phyloP scores from a whole-genome alignment of 2,113 vertebrate genomes.

The Phalacrocorax carbo region DNA sequence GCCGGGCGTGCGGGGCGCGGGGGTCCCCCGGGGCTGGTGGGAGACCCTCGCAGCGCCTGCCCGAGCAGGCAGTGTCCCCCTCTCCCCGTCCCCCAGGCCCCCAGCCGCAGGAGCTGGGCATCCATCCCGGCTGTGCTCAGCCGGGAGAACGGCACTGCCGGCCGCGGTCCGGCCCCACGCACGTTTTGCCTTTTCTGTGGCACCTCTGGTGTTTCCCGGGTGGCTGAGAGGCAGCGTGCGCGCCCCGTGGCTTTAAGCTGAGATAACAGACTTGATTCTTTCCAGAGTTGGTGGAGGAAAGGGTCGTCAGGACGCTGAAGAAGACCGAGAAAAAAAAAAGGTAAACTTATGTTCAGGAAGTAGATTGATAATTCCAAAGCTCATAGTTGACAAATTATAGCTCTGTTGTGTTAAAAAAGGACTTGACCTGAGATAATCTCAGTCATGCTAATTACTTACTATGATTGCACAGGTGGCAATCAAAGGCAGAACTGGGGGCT shows the following conservation, averaged over 20 bases:
- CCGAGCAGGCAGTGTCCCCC: too few species aligned
- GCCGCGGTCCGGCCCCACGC: fast-evolving
- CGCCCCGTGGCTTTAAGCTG: too few species aligned
- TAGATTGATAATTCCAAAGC: neutral
- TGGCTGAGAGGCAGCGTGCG: neutral
- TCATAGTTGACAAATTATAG: neutral
- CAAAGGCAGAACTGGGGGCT: neutral
- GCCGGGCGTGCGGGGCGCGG: too few species aligned
- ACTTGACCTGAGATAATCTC: neutral
- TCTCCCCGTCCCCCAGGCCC: too few species aligned
- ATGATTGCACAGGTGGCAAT: neutral
- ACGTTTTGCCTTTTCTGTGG: fast-evolving
- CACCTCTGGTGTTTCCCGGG: neutral
- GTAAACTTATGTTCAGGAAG: neutral
- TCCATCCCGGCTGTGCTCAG: neutral
- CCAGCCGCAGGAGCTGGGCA: too few species aligned
- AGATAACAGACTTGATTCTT: neutral
- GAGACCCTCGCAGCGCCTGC: too few species aligned
- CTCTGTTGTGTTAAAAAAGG: neutral
- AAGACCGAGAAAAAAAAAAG: neutral
- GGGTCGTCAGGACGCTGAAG: neutral
- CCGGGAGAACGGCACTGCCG: neutral
- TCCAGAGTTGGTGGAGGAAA: neutral
- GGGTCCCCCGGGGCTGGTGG: too few species aligned
- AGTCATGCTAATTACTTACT: neutral